Base-by-base conservation (phyloP, 1,140 invertebrate species). In the Aphidius ervi region DNA sequence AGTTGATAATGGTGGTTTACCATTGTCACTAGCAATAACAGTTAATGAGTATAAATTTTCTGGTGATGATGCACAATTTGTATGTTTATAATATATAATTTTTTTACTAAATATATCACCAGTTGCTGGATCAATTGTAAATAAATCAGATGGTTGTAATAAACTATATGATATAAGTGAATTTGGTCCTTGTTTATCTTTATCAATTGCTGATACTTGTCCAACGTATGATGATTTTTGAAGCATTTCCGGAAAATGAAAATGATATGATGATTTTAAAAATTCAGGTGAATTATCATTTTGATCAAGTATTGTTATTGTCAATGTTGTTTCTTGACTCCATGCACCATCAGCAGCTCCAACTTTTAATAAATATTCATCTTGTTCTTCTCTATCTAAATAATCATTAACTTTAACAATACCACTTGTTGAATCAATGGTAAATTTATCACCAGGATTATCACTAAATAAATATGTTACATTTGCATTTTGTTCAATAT, bases 261-360 rank as follows among this genome's bases (percentile, higher is more conserved):
- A 95, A 68, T 87, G 89, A 70, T 97, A 97, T 63, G 85, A 89
- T 1, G 88, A 87, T 68, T 92, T 85, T 66, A 94, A 91, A 71
- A 96, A 97, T 76, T 93, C 89, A 0, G 95, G 95, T 0, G 92
- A 86, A 74, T 96, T 96, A 73, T 97, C 95, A 76, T 97, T 97
- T 67, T 94, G 91, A 80, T 97, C 95, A 76, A 95, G 92, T 58
- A 97, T 92, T 3, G 92, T 94, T 31, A 97, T 93, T 1, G 93
- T 95, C 0, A 97, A 74, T 0, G 92, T 88, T 2, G 94, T 96
- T 76, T 93, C 92, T 1, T 90, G 84, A 62, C 87, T 83, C 94
- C 94, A 96, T 5, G 93, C 90, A 1, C 92, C 92, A 77, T 97
- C 94, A 1, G 88, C 88, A 3, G 90, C 93, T 1, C 87, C 85